These are phyloP conservation scores for Trachops cirrhosus DNA, from an alignment of 2,797 vertebrate genomes.

Conservation along the genomic window DNA sequence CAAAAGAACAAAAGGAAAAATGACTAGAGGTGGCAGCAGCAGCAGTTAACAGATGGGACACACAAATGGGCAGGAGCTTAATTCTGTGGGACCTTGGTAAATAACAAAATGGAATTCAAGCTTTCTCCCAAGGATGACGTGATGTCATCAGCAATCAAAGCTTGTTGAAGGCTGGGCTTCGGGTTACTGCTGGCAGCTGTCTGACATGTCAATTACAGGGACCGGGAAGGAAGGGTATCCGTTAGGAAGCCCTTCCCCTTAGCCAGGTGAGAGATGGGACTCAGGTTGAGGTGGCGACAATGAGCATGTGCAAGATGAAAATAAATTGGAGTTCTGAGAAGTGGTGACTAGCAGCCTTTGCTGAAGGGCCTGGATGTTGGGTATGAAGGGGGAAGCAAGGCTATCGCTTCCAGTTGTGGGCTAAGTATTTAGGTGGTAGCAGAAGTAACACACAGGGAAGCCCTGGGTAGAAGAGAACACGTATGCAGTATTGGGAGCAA, in stretches of 20 bases:
- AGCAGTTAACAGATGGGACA: background rate
- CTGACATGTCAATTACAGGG: background rate
- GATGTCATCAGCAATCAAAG: background rate
- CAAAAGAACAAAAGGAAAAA: background rate
- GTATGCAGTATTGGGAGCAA: background rate
- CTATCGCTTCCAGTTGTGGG: background rate
- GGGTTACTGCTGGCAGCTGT: background rate
- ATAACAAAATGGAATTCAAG: background rate
- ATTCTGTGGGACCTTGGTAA: background rate
- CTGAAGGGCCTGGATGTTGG: background rate
- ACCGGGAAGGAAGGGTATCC: background rate
- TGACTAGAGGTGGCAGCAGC: background rate
- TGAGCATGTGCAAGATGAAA: background rate
- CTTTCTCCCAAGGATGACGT: background rate
- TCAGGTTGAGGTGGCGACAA: accelerated
- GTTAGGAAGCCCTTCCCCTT: background rate
- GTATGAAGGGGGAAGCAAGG: background rate
- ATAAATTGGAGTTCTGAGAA: background rate
- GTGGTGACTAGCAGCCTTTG: background rate
- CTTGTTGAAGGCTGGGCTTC: background rate
- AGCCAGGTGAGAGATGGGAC: background rate
- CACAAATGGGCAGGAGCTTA: background rate
- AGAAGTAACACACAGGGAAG: background rate
- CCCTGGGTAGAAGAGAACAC: too few species aligned
- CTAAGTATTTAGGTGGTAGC: background rate